Conservation (phyloP, 2,113 vertebrate genomes). For the Dipodomys spectabilis region DNA sequence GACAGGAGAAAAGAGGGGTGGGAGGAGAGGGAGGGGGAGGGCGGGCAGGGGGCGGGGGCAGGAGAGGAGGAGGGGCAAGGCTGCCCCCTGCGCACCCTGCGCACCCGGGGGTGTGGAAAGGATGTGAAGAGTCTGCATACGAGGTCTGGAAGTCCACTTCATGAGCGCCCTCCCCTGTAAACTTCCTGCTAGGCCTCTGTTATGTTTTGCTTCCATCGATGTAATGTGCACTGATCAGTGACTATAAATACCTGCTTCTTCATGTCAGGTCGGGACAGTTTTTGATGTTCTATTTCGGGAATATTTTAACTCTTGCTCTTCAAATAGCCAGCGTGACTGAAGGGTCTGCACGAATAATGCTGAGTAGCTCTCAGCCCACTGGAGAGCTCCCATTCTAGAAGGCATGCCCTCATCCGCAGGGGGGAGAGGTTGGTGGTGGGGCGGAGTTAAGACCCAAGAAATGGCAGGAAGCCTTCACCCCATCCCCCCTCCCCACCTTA, state of each 20-base stretch:
- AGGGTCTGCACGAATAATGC: neutral
- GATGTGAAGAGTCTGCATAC: neutral
- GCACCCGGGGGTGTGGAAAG: neutral
- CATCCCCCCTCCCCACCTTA: neutral
- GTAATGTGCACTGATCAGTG: neutral
- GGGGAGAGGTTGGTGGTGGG: neutral
- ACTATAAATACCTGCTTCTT: neutral
- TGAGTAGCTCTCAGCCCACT: neutral
- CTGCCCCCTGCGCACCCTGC: no score
- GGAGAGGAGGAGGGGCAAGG: no score
- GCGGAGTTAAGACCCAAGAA: neutral
- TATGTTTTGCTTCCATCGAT: neutral
- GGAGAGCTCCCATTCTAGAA: neutral
- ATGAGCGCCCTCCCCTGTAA: neutral
- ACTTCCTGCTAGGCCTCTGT: neutral
- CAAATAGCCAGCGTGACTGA: neutral
- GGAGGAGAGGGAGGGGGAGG: no score
- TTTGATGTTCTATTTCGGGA: neutral
- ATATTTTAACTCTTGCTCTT: slow-evolving; percentile 9
- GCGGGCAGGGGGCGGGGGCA: no score
- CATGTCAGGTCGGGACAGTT: neutral
- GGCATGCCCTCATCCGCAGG: neutral
- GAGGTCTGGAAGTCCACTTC: neutral
- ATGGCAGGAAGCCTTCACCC: no score
- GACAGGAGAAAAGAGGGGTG: no score